phyloP scores from a whole-genome alignment of 2,888 invertebrate genomes.

The Gryllus longicercus region DNA sequence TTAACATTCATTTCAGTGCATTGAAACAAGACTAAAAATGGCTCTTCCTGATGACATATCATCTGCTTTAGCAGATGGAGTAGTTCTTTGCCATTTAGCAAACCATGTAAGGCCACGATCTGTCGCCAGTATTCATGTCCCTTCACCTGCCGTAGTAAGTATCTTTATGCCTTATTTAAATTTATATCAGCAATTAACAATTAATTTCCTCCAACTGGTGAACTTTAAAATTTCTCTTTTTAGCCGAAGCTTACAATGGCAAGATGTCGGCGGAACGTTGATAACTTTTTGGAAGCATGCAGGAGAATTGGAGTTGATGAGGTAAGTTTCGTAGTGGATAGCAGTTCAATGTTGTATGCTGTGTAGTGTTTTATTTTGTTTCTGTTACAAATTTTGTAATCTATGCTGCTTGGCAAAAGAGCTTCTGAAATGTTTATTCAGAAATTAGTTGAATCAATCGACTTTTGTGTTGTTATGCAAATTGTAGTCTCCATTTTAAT shows the following conservation, averaged over 20 bases:
- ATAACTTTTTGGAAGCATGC: constrained; percentile 93
- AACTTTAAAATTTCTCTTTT: constrained; percentile 44
- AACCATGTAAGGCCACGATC: constrained; percentile 88
- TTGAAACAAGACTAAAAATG: constrained; percentile 87
- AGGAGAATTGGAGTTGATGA: constrained; percentile 90
- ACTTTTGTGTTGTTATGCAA: too few species aligned
- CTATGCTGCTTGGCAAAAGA: neutral
- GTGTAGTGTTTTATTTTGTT: neutral
- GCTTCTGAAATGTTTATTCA: neutral
- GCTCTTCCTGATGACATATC: constrained; percentile 81
- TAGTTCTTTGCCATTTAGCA: constrained; percentile 89
- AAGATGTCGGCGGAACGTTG: constrained; percentile 88
- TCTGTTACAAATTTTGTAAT: neutral
- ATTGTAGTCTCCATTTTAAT: too few species aligned
- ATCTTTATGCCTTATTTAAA: constrained; percentile 25
- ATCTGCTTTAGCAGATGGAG: constrained; percentile 83
- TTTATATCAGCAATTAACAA: neutral
- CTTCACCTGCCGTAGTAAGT: constrained; percentile 84
- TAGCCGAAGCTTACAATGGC: constrained; percentile 95
- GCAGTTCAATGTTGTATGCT: neutral
- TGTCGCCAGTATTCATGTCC: constrained; percentile 91
- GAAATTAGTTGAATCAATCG: too few species aligned
- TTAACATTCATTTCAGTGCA: constrained; percentile 58
- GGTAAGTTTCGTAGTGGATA: constrained; percentile 58
- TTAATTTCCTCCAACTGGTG: neutral